These are phyloP conservation scores for Apis florea DNA, from an alignment of 1,140 invertebrate genomes.

Conservation along the genomic window DNA sequence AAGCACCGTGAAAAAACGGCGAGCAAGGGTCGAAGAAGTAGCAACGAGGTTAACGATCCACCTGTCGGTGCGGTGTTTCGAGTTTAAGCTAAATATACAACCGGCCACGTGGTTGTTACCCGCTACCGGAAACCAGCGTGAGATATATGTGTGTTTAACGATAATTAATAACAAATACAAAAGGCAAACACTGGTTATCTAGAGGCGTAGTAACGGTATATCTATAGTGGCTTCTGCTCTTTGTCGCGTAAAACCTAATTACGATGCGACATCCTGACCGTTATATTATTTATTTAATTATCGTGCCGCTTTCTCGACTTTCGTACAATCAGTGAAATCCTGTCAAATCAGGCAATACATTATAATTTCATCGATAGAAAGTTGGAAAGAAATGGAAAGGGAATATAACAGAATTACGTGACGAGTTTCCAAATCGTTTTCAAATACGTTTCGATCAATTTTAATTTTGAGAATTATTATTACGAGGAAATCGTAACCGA, in stretches of 20 bases:
- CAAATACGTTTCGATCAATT: too few relatives aligned
- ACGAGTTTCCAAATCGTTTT: too few relatives aligned
- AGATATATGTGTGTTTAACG: slow-evolving; percentile 9
- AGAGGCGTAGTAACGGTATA: neutral
- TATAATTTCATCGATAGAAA: too few relatives aligned
- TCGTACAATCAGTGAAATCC: too few relatives aligned
- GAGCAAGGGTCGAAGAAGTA: neutral
- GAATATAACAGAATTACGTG: too few relatives aligned
- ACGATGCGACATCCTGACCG: too few relatives aligned
- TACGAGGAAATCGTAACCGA: too few relatives aligned
- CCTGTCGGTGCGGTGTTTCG: slow-evolving; percentile 48
- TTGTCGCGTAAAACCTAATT: neutral
- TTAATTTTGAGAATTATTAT: too few relatives aligned
- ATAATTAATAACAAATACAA: slow-evolving; percentile 20
- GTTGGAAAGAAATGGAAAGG: too few relatives aligned
- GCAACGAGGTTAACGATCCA: slow-evolving; percentile 60
- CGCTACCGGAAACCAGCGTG: slow-evolving; percentile 41
- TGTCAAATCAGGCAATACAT: too few relatives aligned
- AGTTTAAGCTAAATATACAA: slow-evolving; percentile 53
- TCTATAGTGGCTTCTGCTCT: neutral
- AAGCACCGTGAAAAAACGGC: slow-evolving; percentile 43
- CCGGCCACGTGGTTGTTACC: slow-evolving; percentile 43
- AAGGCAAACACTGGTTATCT: neutral
- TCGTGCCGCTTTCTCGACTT: too few relatives aligned
- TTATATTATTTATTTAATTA: too few relatives aligned